Percentiles rank a stretch among this genome's conserved stretches.
Conservation (phyloP, 2,797 vertebrate species). For the Sebastes glaucus region DNA sequence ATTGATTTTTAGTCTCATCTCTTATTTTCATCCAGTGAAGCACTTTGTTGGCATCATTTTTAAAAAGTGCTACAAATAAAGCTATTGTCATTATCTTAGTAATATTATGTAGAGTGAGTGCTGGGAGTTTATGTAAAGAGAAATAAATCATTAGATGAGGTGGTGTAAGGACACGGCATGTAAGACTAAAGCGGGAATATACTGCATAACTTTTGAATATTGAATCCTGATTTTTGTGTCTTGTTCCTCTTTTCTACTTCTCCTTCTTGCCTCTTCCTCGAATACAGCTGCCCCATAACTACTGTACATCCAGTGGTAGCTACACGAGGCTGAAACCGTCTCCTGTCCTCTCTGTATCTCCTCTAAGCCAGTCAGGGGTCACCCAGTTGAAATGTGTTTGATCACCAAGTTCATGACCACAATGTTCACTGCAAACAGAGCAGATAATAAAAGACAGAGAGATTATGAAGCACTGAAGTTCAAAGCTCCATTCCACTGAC, state of each 20-base stretch:
- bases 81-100: not conserved
- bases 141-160: not conserved
- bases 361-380: constrained; percentile 3
- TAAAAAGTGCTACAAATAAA: not conserved
- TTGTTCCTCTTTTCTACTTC: not conserved
- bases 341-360: not conserved
- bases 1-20: not conserved
- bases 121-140: not conserved
- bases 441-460: constrained; percentile 21
- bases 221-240: not conserved
- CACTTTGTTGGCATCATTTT: not conserved
- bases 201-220: not conserved
- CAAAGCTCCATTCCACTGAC: not conserved
- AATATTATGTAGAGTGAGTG: not conserved
- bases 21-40: not conserved
- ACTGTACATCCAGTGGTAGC: not conserved
- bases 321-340: not conserved
- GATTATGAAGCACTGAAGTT: not conserved
- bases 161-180: not conserved
- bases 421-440: constrained; percentile 31
- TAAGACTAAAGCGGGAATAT: not conserved
- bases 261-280: not conserved
- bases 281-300: not conserved
- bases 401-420: constrained; percentile 27
- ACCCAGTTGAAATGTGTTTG: constrained; percentile 31